Evolutionary conservation across 2,888 invertebrate species (phyloP), one percentile per base, ranked within the genome.

Genomic region (Nomada goodeniana): DNA sequence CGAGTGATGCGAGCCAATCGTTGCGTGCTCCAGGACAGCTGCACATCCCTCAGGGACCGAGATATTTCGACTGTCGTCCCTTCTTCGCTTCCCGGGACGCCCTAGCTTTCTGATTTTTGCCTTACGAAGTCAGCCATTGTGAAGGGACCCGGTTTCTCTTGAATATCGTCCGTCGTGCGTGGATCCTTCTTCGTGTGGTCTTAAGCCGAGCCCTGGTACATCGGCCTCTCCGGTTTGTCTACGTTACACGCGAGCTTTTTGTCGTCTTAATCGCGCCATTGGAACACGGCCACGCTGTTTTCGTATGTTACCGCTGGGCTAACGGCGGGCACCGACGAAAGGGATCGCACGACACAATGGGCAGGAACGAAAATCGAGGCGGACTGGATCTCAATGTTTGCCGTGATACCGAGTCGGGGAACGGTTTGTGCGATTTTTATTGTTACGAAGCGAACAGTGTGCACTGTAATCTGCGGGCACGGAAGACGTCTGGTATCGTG

Each of bases 21-120:
- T 82, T 85, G 91, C 84, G 78, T 88, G 85, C 85, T 76, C 77
- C 79, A 86, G 89, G 91, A 91, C 93, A 93, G 93, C 93, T 93
- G 93, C 92, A 88, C 92, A 90, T 93, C 92, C 91, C 92, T 90
- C 86, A 81, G 88, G 90, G 85, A 88, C 81, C 78, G 68, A 76
- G 83, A 74, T 70, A 60, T 80, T 73, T 83, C 86, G 80, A 75
- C 83, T 78, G 74, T 76, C 80, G 72, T 83, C 82, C 78, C 78
- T 84, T 79, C 76, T 76, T 71, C 77, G 75, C 59, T 59, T 52
- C 76, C 75, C 52, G 80, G 76, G 84, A 85, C 83, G 73, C 91
- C 91, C 92, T 93, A 93, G 90, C 93, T 93, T 93, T 92, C 90
- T 93, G 93, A 93, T 93, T 93, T 93, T 93, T 93, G 93, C 93